Evolutionary conservation across 1,140 invertebrate species (phyloP).

Genomic region (Euura saliciscinereae): DNA sequence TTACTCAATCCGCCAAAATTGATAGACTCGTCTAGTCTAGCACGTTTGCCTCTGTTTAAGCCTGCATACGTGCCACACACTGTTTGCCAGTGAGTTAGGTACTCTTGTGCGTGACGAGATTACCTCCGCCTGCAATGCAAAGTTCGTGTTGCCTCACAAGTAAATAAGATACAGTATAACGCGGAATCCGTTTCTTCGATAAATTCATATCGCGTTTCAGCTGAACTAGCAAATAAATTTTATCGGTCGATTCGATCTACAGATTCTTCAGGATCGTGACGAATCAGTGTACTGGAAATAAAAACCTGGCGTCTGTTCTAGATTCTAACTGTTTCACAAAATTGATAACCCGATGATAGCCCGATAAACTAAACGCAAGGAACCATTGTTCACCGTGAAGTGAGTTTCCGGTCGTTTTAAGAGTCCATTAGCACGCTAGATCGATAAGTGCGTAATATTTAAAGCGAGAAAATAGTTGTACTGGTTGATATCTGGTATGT

Average conservation of each 20-base stretch:
- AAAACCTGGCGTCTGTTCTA: too few species aligned
- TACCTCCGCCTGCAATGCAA: constrained; percentile 1
- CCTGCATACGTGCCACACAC: background rate
- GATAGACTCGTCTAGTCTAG: background rate
- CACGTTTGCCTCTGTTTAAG: constrained; percentile 1
- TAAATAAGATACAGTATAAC: constrained; percentile 1
- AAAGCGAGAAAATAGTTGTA: background rate
- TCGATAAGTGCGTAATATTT: background rate
- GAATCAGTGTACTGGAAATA: too few species aligned
- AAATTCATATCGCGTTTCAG: background rate
- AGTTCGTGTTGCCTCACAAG: background rate
- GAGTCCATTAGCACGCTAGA: background rate
- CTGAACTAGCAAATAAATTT: too few species aligned
- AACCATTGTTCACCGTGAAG: background rate
- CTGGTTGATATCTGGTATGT: background rate
- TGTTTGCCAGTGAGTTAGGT: background rate
- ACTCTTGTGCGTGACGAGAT: constrained; percentile 3
- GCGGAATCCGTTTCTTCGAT: background rate
- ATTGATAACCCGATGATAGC: too few species aligned
- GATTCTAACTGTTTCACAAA: too few species aligned
- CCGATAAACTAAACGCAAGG: too few species aligned
- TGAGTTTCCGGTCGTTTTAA: background rate
- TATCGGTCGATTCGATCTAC: too few species aligned
- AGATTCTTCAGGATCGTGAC: too few species aligned
- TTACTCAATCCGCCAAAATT: background rate